phyloP scores from a whole-genome alignment of 2,797 vertebrate species.

The Spinus pinus region DNA sequence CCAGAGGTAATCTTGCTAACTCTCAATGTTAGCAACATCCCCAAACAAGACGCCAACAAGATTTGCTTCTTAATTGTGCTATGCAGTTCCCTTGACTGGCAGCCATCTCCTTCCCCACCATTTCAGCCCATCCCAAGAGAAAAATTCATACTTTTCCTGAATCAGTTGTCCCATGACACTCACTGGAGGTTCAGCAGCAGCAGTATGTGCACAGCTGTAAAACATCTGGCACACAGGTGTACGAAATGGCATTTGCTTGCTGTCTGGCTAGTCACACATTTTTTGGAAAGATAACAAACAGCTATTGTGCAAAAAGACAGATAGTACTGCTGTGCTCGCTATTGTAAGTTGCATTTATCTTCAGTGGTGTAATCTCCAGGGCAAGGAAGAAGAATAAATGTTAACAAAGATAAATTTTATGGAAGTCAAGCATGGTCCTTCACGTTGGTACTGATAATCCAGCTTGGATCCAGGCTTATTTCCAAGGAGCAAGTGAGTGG shows the following conservation, averaged over 20 bases:
- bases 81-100: not conserved
- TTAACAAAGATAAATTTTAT: not conserved
- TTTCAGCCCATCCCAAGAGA: not conserved
- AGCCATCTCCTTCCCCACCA: not conserved
- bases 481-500: not conserved
- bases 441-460: not conserved
- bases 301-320: not conserved
- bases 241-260: conserved; percentile 12
- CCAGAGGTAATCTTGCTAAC: not conserved
- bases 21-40: not conserved
- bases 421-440: not conserved
- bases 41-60: not conserved
- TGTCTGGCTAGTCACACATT: conserved; percentile 20
- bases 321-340: not conserved
- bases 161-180: not conserved
- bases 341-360: not conserved
- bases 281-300: conserved; percentile 31
- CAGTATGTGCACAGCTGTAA: not conserved
- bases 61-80: not conserved
- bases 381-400: not conserved
- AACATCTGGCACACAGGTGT: conserved; percentile 50
- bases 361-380: not conserved
- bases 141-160: not conserved
- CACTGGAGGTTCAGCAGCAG: not conserved
- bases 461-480: not conserved